phyloP scores from a whole-genome alignment of 1,140 invertebrate species.

The Macrostomum lignano region DNA sequence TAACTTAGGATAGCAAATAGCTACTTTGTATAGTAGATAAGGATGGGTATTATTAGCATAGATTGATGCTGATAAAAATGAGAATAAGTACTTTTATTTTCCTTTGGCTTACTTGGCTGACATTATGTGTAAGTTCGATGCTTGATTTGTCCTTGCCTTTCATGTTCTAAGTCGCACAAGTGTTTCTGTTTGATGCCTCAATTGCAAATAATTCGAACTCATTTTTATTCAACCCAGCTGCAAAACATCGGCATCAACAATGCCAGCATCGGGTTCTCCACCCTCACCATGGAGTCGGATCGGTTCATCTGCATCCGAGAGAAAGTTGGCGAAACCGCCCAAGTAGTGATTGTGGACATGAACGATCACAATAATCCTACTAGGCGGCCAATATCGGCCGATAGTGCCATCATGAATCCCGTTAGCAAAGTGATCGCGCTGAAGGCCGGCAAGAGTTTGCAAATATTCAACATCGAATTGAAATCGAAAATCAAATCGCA shows the following conservation, averaged over 20 bases:
- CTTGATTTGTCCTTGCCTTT: too few species aligned
- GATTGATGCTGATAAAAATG: too few species aligned
- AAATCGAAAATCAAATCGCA: slow-evolving; percentile 98
- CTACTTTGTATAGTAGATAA: too few species aligned
- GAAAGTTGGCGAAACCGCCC: slow-evolving; percentile 81
- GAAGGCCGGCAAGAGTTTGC: slow-evolving; percentile 86
- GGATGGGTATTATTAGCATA: too few species aligned
- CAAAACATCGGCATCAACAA: slow-evolving; percentile 91
- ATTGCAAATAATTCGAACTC: too few species aligned
- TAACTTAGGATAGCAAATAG: too few species aligned
- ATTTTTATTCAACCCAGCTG: slow-evolving; percentile 44
- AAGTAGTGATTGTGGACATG: slow-evolving; percentile 93
- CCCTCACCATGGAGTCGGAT: slow-evolving; percentile 97
- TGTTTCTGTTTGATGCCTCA: too few species aligned
- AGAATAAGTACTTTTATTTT: too few species aligned
- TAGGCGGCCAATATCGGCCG: slow-evolving; percentile 79
- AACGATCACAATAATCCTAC: slow-evolving; percentile 76
- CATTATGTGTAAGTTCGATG: too few species aligned
- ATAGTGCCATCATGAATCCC: slow-evolving; percentile 99
- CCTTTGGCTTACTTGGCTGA: too few species aligned
- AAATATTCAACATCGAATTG: slow-evolving; percentile 99
- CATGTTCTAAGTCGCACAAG: too few species aligned
- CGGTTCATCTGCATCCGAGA: slow-evolving; percentile 98
- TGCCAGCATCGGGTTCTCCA: slow-evolving; percentile 87
- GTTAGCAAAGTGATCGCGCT: slow-evolving; percentile 72